Conservation (phyloP, 2,797 vertebrate genomes). For the Cercopithecus petaurista region DNA sequence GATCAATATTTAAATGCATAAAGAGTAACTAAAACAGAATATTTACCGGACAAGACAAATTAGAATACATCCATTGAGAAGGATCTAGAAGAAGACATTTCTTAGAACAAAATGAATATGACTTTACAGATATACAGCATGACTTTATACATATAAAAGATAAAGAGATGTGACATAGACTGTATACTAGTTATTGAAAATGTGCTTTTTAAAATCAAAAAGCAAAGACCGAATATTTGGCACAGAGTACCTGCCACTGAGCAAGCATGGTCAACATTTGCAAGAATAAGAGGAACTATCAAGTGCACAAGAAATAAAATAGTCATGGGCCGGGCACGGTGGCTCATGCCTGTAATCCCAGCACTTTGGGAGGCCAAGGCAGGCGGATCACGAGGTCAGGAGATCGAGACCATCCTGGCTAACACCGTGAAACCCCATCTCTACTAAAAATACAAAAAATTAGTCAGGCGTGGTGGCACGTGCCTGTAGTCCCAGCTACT, state of each 20-base stretch:
- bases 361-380: too few relatives aligned
- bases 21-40: neutral
- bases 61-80: neutral
- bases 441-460: too few relatives aligned
- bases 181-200: conserved; percentile 29
- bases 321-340: neutral
- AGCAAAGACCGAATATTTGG: neutral
- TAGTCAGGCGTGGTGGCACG: too few relatives aligned
- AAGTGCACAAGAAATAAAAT: conserved; percentile 49
- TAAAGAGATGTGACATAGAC: neutral
- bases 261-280: conserved; percentile 42
- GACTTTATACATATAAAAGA: conserved; percentile 34
- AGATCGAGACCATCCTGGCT: too few relatives aligned
- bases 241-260: neutral
- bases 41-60: conserved; percentile 32
- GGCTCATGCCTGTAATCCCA: too few relatives aligned
- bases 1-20: conserved; percentile 40
- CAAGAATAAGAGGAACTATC: neutral
- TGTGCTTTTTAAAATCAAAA: conserved; percentile 22
- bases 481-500: too few relatives aligned
- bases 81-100: conserved; percentile 5
- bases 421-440: too few relatives aligned
- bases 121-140: conserved; percentile 27
- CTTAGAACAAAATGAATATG: conserved; percentile 36
- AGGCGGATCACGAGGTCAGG: too few relatives aligned